Percentiles rank a stretch among this genome's conserved stretches.
Conservation (phyloP, 2,797 vertebrate species). For the Onychomys torridus region DNA sequence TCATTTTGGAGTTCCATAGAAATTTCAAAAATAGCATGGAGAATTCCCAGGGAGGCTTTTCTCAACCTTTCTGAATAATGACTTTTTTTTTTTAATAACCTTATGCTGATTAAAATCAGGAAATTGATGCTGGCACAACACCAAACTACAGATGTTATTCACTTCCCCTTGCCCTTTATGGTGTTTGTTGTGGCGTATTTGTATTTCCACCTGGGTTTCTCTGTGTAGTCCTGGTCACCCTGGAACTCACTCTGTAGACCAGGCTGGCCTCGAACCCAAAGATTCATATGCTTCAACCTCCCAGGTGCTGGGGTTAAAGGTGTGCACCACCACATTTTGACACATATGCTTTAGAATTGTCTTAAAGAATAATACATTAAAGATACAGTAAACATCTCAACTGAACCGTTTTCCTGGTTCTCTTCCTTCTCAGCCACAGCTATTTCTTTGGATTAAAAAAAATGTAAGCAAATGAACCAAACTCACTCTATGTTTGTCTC, state of each 20-base stretch:
- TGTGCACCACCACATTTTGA: neutral
- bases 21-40: neutral
- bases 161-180: neutral
- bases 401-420: neutral
- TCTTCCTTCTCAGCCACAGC: neutral
- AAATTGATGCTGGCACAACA: neutral
- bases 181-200: neutral
- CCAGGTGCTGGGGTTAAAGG: neutral
- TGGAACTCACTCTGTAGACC: neutral
- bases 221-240: neutral
- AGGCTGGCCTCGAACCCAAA: neutral
- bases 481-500: neutral
- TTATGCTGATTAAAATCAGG: neutral
- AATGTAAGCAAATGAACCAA: neutral
- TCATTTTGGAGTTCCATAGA: neutral
- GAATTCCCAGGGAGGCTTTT: neutral
- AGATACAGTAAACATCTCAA: neutral
- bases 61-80: neutral
- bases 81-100: neutral
- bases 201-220: neutral
- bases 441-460: constrained; percentile 7
- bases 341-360: neutral
- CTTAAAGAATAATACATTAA: constrained; percentile 3
- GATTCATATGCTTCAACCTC: neutral
- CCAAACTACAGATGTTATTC: neutral